Base-by-base conservation (phyloP, 2,113 vertebrate genomes). In the Tautogolabrus adspersus region DNA sequence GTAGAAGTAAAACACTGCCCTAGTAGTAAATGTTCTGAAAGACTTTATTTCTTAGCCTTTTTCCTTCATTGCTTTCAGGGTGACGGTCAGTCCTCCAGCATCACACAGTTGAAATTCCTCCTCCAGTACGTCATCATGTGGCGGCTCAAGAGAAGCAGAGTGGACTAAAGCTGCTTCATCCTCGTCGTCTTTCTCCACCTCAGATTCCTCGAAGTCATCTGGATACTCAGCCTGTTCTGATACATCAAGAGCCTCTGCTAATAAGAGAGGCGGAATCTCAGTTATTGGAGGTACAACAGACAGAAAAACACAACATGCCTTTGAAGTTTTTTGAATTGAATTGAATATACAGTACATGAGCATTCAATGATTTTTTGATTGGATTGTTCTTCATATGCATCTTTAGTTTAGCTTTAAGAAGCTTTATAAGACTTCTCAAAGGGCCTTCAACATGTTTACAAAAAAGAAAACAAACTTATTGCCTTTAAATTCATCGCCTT, bases 181-280 rank as follows among this genome's bases (percentile, higher is more conserved):
- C 1, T 87, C 90, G 6, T 66, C 52, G 6, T 93, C 91, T 2
- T 87, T 88, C 1, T 87, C 66, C 52, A 55, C 87, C n/a, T 94
- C 93, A 3, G 72, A 80, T 72, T 95, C 94, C 82, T 96, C 95
- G 64, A 95, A 96, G 83, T 96, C 93, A 88, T 95, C 94, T 0
- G 93, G 86, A 71, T 95, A 95, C 19, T 95, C 93, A 0, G n/a
- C 40, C 8, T 76, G 70, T 12, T 89, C 90, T 16, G 74, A 77
- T 19, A 83, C 76, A 10, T 85, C 81, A 55, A 47, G 40, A 7
- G 62, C 51, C 8, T 84, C 89, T 83, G 77, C 6, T 4, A 56
- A 67, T 70, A 26, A 4, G 26, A 44, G 10, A 68, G 71, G 51
- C 26, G 46, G 7, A 56, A 8, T 54, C 47, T 6, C 1, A 51